Conservation (phyloP, 64 coral and sea anemone genomes). For the Cladopsammia gracilis region DNA sequence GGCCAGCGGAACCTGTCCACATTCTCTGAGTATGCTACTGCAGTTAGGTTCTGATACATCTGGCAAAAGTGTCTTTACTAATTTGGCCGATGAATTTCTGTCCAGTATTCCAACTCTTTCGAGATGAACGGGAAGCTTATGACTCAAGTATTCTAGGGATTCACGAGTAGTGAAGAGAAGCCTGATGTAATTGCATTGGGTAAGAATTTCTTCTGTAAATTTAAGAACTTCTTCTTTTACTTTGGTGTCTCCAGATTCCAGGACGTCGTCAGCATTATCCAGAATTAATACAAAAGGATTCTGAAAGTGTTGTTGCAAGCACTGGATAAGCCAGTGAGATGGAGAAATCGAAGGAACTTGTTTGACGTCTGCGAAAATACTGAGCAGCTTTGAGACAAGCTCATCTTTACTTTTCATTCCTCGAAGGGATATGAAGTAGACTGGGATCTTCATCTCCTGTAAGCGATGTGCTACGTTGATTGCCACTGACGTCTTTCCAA, state of each 20-base stretch:
- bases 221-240: not conserved
- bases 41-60: not conserved
- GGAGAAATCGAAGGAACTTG: not conserved
- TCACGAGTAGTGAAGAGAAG: not conserved
- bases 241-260: constrained; percentile 6
- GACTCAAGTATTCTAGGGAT: not conserved
- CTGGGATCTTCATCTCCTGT: not conserved
- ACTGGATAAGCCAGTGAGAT: not conserved
- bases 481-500: constrained; percentile 31
- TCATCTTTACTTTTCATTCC: constrained; percentile 22
- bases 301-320: not conserved
- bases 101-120: not conserved
- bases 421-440: not conserved
- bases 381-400: constrained; percentile 12
- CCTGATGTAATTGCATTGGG: not conserved
- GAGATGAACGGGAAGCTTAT: not conserved
- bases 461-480: not conserved
- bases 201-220: not conserved
- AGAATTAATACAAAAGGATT: not conserved
- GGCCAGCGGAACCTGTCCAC: constrained; percentile 3
- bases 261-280: constrained; percentile 29
- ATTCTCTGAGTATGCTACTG: not conserved
- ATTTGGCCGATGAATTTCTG: not conserved
- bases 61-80: not conserved
- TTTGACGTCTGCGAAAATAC: not conserved